phyloP scores from a whole-genome alignment of 2,888 invertebrate species.

The Eupithecia dodoneata region DNA sequence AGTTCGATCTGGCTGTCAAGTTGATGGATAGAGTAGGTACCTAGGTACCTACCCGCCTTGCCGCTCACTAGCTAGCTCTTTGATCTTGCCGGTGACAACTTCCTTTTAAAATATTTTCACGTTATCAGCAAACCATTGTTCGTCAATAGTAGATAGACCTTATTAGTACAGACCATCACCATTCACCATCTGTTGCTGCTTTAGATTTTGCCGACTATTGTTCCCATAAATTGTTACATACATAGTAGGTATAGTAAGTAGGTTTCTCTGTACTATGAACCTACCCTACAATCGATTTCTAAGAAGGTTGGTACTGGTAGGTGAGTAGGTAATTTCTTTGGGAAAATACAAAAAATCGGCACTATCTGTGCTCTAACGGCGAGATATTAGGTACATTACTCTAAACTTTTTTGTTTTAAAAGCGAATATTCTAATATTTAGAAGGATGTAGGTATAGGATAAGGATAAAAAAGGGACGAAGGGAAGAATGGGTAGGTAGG shows the following conservation, averaged over 20 bases:
- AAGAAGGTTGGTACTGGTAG: not conserved
- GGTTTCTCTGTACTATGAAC: not conserved
- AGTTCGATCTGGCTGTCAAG: too few relatives aligned
- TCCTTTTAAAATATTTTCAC: not conserved
- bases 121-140: not conserved
- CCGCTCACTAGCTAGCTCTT: not conserved
- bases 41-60: too few relatives aligned
- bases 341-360: not conserved
- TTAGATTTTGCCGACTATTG: not conserved
- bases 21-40: too few relatives aligned
- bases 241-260: not conserved
- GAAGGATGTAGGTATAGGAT: too few relatives aligned
- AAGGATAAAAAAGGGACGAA: too few relatives aligned
- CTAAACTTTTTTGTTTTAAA: too few relatives aligned
- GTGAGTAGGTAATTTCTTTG: not conserved
- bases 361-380: too few relatives aligned
- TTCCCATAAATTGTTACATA: not conserved
- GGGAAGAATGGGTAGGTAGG: too few relatives aligned
- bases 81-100: slow-evolving; percentile 6
- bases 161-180: not conserved
- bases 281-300: not conserved
- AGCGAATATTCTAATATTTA: too few relatives aligned
- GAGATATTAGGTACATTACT: too few relatives aligned
- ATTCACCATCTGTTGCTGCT: not conserved
- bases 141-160: not conserved